phyloP scores from a whole-genome alignment of 2,888 invertebrate species.

The Halictus ligatus region DNA sequence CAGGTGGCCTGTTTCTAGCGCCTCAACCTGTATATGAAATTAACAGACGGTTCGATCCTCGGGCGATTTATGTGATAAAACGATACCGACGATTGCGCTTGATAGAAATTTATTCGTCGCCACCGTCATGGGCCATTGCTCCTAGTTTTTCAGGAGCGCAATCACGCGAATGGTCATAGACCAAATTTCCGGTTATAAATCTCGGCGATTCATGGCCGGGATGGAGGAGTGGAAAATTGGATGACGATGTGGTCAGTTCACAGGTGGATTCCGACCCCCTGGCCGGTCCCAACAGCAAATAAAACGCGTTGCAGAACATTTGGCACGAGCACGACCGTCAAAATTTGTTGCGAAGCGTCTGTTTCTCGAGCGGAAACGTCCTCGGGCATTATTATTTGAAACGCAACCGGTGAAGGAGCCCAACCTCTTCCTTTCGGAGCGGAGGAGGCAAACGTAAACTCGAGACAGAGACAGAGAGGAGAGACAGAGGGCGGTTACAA shows the following conservation, averaged over 20 bases:
- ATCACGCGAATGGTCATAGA: constrained; percentile 36
- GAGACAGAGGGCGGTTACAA: not conserved
- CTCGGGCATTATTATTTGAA: not conserved
- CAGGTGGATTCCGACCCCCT: constrained; percentile 33
- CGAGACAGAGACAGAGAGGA: not conserved
- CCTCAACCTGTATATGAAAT: not conserved
- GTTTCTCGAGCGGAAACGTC: not conserved
- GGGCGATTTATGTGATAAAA: not conserved
- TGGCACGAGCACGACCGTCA: constrained; percentile 19
- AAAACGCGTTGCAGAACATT: constrained; percentile 51
- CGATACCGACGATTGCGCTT: not conserved
- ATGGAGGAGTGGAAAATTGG: constrained; percentile 64
- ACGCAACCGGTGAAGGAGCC: not conserved
- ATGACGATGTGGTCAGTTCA: constrained; percentile 54
- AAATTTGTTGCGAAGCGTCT: constrained; percentile 5
- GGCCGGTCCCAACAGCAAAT: constrained; percentile 29
- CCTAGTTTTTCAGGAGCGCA: constrained; percentile 13
- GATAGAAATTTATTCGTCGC: constrained; percentile 37
- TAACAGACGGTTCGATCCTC: not conserved
- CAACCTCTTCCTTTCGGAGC: not conserved
- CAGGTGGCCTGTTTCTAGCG: too few species aligned
- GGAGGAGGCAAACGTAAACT: not conserved
- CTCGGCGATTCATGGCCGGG: constrained; percentile 35
- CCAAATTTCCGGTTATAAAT: constrained; percentile 61
- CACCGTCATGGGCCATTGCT: constrained; percentile 9